Evolutionary conservation across 2,113 vertebrate genomes (phyloP), one percentile per base, ranked within the genome.

Genomic region (Erythrocebus patas): DNA sequence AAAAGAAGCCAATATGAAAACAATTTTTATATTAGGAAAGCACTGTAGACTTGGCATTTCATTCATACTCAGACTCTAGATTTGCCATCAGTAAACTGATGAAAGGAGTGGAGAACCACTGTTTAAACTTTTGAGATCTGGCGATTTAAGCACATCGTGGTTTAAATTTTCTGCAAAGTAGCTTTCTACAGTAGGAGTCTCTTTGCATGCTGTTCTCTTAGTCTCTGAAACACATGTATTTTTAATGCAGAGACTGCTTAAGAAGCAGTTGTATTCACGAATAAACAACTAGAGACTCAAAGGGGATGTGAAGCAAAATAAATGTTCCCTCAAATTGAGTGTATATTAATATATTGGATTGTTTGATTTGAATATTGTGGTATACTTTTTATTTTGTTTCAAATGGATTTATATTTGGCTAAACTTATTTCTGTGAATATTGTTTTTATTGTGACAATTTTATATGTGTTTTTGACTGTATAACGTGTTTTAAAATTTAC

Each of bases 371-470:
- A 86, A 3, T 86, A 25, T 9, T 27, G 2, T 66, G 30, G 68
- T 43, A 12, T 50, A 22, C 6, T 35, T 89, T 84, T 93, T 38
- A 16, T 30, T 76, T 95, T 76, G 25, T 87, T 27, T 78, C 84
- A 43, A 48, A 27, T 87, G 30, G 72, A 70, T 88, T 88, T 92
- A 5, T 45, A 13, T 76, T 95, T 92, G 75, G 27, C 61, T 30
- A 92, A n/a, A 32, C 4, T 81, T 5, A 18, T 91, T 52, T 96
- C 64, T 92, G 7, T 61, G 23, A 73, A 52, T 38, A 18, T 89
- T 64, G 16, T 20, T 81, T n/a, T 96, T 55, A 81, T 0, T 32
- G 48, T 52, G 16, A 16, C 57, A 70, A 48, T 90, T 64, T n/a
- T 92, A 81, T 38, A 45, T 48, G 17, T 73, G 18, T 61, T 79